phyloP scores from a whole-genome alignment of 2,797 vertebrate species.

The Sebastes nivosus region DNA sequence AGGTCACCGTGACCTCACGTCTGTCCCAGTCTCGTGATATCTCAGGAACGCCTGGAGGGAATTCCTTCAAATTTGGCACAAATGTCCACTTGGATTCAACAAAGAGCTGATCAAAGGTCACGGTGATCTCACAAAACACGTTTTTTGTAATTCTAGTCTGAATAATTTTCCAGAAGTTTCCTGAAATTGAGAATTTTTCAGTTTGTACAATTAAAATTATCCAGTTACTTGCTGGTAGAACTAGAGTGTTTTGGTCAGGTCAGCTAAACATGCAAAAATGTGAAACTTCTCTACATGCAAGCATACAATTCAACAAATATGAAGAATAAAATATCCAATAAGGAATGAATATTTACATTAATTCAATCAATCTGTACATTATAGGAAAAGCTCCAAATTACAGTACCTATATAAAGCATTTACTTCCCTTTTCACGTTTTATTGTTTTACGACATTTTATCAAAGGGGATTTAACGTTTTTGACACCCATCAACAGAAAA shows the following conservation, averaged over 20 bases:
- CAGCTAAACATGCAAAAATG: not conserved
- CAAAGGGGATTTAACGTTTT: not conserved
- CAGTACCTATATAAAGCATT: not conserved
- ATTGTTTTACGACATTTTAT: not conserved
- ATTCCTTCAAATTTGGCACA: no score
- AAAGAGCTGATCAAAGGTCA: no score
- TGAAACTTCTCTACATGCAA: not conserved
- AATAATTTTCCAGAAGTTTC: not conserved
- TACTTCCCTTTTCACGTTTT: not conserved
- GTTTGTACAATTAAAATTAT: not conserved
- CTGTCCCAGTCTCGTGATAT: no score
- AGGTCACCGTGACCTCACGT: no score
- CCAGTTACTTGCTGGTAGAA: not conserved
- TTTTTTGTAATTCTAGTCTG: no score
- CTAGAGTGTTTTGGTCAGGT: no score
- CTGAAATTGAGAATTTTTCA: not conserved
- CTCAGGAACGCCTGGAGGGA: no score
- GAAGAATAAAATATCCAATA: not conserved
- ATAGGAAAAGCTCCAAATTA: not conserved
- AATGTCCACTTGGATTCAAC: no score
- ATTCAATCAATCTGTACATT: not conserved
- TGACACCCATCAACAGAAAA: not conserved
- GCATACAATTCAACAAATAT: not conserved
- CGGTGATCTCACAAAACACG: no score
- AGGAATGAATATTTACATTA: no score